Base-by-base conservation (phyloP, 1,140 invertebrate species). In the Drosophila lini region DNA sequence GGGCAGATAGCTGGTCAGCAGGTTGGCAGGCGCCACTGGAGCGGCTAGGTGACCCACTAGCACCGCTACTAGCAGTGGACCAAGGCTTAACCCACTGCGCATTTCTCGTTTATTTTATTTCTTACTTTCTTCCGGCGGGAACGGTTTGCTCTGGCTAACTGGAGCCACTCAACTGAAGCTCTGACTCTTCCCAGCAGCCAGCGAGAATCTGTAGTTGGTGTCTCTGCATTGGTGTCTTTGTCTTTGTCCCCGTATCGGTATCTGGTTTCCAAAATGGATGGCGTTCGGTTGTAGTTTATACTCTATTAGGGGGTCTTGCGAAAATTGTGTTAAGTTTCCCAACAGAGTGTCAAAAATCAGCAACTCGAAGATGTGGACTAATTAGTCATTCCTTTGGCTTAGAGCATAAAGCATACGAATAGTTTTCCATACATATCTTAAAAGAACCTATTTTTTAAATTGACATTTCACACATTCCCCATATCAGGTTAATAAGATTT, bases 1-100 rank as follows among this genome's bases (percentile, higher is more conserved):
- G 41, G 92, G 91, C 63, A 92, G 69, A 70, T 92, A 92, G 36
- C 84, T 92, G 42, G 77, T 76, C 25, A 92, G 47, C 38, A 92
- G 70, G 63, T 83, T 84, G 8, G 80, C 90, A 28, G 86, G 74
- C 32, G 68, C 64, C 6, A 48, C 65, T 9, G 69, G 65, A 40
- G 63, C 69, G 44, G 63, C 42, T 41, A 70, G 53, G 11, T 74
- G 59, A 53, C 60, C 52, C 48, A 82, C 44, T 45, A 75, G 22
- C 31, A 81, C 10, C 28, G 45, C 34, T 40, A 62, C 44, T 45
- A 83, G 40, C 41, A 71, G 40, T 60, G 40, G 48, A 59, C 45
- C 47, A 34, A 65, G 42, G 36, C 8, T 40, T 28, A 50, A 34
- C 36, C 50, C 69, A 81, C 69, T 78, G 64, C 81, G 78, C 70